These are phyloP conservation scores for Trachelus stipa DNA, from an alignment of 2,888 invertebrate species.

Conservation along the genomic window DNA sequence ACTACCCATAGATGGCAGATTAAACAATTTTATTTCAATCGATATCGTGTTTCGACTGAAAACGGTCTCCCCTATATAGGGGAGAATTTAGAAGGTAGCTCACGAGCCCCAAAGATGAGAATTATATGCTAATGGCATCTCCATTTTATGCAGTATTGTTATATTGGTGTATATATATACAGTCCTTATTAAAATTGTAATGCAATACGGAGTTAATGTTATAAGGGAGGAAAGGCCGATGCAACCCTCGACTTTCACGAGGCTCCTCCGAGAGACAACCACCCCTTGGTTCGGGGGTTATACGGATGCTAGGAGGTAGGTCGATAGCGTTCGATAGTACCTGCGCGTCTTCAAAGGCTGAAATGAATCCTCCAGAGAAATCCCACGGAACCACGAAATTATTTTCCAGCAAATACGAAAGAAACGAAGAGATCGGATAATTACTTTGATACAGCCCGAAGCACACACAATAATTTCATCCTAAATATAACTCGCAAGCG, in stretches of 20 bases:
- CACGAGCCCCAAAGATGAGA: conserved; percentile 40
- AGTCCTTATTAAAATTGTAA: conserved; percentile 62
- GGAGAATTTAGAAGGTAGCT: no score
- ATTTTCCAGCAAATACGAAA: neutral
- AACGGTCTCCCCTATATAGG: no score
- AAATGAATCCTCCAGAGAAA: neutral
- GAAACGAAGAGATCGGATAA: neutral
- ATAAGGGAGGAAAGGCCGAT: conserved; percentile 15
- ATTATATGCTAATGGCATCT: conserved; percentile 50
- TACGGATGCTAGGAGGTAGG: neutral
- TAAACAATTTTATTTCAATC: no score
- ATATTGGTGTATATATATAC: neutral
- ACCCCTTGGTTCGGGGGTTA: conserved; percentile 29
- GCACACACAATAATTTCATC: neutral
- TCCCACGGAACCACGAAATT: neutral
- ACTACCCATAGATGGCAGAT: no score
- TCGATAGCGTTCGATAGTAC: neutral
- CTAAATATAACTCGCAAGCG: neutral
- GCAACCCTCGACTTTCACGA: conserved; percentile 7
- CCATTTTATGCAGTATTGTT: conserved; percentile 14
- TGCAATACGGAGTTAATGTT: conserved; percentile 60
- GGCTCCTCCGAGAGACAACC: conserved; percentile 45
- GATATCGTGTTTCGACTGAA: no score
- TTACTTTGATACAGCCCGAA: neutral
- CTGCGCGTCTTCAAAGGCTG: neutral